Evolutionary conservation across 2,113 vertebrate genomes (phyloP), one percentile per base, ranked within the genome.

Genomic region (Hypanus sabinus): DNA sequence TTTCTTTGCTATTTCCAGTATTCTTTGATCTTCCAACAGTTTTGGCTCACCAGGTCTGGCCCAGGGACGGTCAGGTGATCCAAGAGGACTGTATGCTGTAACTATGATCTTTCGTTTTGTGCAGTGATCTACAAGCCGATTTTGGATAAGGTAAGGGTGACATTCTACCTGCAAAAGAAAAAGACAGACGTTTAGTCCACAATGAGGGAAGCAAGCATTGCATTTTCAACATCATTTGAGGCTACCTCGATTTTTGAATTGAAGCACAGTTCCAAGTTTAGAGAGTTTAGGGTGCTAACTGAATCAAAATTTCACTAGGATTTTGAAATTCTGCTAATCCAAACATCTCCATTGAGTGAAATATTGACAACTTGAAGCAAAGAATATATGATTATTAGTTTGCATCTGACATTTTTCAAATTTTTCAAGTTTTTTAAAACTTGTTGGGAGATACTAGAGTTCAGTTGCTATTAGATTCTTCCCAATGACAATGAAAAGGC

Each of bases 51-150:
- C 93, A 0, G 96, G 87, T 70, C 95, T 94, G 16, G 96, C 96
- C 97, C 97, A 97, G 68, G 96, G 97, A 94, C 96, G 95, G 95
- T 97, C 96, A 70, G 96, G 95, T 8, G 96, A 97, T 68, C 97
- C 97, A 92, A 97, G 95, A 83, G 97, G 97, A 94, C 97, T 97
- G 94, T 97, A 97, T 91, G 96, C 96, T 22, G 96, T 97, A 94
- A 97, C 94, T 80, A 95, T 95, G 6, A 97, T 94, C 6, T 94
- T 96, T 88, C 38, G 94, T 70, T 90, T 71, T 95, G 95, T 94
- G 83, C 97, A 97, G 94, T 97, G 96, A 94, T 95, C 94, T 85
- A 97, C 85, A 18, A 97, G 96, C 80, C 95, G 94, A 36, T 73
- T 93, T 94, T 97, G 97, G 94, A 95, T 95, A 85, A 97, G 94